phyloP scores from a whole-genome alignment of 2,797 vertebrate genomes.

The Pseudomugil gertrudae region DNA sequence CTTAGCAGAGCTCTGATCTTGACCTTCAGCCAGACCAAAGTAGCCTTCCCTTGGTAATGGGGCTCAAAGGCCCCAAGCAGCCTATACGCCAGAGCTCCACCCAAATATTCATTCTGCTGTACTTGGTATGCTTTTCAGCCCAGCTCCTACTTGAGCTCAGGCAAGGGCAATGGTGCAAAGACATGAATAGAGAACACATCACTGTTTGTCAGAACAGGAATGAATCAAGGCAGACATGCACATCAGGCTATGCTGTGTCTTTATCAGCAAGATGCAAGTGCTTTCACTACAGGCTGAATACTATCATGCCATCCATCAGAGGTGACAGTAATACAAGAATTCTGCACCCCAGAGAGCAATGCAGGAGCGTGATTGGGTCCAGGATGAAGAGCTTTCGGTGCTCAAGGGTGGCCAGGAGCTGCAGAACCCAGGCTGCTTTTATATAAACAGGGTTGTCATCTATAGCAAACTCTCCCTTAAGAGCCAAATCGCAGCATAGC shows the following conservation, averaged over 20 bases:
- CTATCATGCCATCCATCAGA: constrained; percentile 59
- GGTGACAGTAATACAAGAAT: constrained; percentile 43
- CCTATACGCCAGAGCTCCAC: constrained; percentile 34
- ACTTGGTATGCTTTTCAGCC: constrained; percentile 65
- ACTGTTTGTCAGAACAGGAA: constrained; percentile 53
- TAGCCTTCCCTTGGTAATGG: constrained; percentile 34
- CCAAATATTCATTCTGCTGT: constrained; percentile 29
- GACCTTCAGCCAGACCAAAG: constrained; percentile 56
- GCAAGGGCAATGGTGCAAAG: constrained; percentile 41
- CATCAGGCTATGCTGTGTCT: constrained; percentile 30
- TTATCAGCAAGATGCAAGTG: constrained; percentile 49
- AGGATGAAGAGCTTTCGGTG: constrained; percentile 50
- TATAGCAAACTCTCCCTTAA: constrained; percentile 54
- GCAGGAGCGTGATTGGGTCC: constrained; percentile 38
- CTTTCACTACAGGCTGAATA: constrained; percentile 21
- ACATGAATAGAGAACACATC: constrained; percentile 51
- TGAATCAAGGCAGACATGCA: constrained; percentile 13
- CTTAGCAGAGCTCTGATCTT: constrained; percentile 40
- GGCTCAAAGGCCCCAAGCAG: constrained; percentile 38
- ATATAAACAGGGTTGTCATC: constrained; percentile 67
- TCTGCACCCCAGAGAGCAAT: constrained; percentile 25
- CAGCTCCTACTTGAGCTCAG: constrained; percentile 37
- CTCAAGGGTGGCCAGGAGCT: constrained; percentile 38
- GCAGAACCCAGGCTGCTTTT: constrained; percentile 53
- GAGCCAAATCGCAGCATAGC: constrained; percentile 49